Evolutionary conservation across 2,113 vertebrate species (phyloP), one percentile per base, ranked within the genome.

Genomic region (Takifugu bimaculatus): DNA sequence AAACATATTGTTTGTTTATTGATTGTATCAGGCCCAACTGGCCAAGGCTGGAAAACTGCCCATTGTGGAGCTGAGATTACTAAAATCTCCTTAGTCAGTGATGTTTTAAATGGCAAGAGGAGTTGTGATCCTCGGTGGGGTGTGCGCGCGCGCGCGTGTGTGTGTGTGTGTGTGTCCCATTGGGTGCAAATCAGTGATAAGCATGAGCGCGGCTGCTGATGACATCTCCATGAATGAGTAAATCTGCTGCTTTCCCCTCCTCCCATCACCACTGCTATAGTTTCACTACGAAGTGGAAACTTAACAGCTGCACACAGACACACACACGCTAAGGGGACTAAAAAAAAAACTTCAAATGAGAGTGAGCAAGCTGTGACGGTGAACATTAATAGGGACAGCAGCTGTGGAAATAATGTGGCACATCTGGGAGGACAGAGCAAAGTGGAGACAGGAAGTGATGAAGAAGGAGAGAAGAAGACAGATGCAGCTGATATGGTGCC

Each of bases 331-430:
- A 70, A 55, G 54, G 57, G 49, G 35, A 43, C 48, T 26, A 65
- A 70, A 75, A 14, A 48, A 5, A 79, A 66, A 54, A 68, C 47
- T 63, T 64, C 74, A 79, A 85, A 81, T 77, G 83, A 81, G 66
- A 52, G 68, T 83, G 78, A 78, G 77, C 83, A 83, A 69, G 72
- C 83, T 85, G 84, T 87, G 84, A 88, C 66, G 65, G 83, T 80
- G 82, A 82, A 83, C 80, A 84, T 82, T 87, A 88, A 88, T 77
- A 78, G 83, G 76, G 73, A 82, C 68, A 78, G 75, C 88, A 89
- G 84, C 81, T 89, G 88, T 85, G 84, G 85, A 87, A 85, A 88
- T 87, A 90, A 88, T 89, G 85, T 68, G 39, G 80, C 84, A 86
- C 81, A 87, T 88, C 86, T 88, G 86, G 86, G 82, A 81, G 78